A percentile compares a stretch with the other conserved stretches of the same genome.
Conservation (phyloP, 2,888 invertebrate species). For the Pegoplata infirma region DNA sequence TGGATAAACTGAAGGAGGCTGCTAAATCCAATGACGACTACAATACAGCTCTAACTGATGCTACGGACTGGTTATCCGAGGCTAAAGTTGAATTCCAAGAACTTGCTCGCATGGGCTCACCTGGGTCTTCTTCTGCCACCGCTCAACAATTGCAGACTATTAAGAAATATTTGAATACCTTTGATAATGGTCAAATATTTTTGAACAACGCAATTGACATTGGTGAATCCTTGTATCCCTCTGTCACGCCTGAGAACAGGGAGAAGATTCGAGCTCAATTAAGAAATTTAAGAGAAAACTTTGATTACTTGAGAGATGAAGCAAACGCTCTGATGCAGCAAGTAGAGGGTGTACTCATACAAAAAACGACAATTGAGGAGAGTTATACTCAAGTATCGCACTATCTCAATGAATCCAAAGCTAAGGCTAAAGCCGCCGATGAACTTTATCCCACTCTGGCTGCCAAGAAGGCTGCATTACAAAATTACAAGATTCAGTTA, state of each 20-base stretch:
- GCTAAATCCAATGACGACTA: conserved; percentile 84
- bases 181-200: conserved; percentile 88
- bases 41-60: conserved; percentile 84
- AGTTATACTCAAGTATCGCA: conserved; percentile 91
- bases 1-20: conserved; percentile 85
- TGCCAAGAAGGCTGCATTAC: conserved; percentile 92
- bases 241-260: conserved; percentile 91
- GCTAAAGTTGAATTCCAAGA: conserved; percentile 87
- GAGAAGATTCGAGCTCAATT: conserved; percentile 91
- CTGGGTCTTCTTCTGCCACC: conserved; percentile 84
- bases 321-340: conserved; percentile 91
- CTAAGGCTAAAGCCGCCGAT: conserved; percentile 84
- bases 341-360: conserved; percentile 92
- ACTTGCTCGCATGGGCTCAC: conserved; percentile 85
- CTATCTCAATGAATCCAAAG: conserved; percentile 90
- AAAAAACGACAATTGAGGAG: conserved; percentile 95
- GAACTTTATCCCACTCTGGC: conserved; percentile 88
- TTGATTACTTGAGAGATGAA: conserved; percentile 90
- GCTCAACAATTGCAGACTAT: conserved; percentile 87
- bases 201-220: conserved; percentile 89
- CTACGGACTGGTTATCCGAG: conserved; percentile 88
- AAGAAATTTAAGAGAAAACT: conserved; percentile 87
- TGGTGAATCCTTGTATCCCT: conserved; percentile 92
- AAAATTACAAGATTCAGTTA: conserved; percentile 87
- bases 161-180: conserved; percentile 80